Evolutionary conservation across 2,797 vertebrate species (phyloP).

Genomic region (Molossus alvarezi): DNA sequence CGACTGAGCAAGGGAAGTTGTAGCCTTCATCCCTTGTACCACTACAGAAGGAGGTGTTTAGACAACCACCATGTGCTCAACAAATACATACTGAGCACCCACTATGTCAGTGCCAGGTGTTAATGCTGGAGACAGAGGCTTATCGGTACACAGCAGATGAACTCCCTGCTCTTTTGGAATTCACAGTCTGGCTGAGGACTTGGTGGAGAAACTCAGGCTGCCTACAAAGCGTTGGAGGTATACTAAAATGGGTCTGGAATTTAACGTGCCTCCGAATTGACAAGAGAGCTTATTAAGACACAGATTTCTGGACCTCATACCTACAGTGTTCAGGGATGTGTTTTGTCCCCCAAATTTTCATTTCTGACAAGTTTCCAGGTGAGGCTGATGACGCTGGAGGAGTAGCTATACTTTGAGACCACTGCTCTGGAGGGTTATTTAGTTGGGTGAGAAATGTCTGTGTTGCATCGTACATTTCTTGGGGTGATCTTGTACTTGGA

Average conservation of each 20-base stretch:
- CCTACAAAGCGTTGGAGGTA: not conserved
- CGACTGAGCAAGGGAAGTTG: not conserved
- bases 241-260: not conserved
- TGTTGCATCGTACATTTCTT: not conserved
- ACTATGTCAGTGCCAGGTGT: not conserved
- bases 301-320: not conserved
- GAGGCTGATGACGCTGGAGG: not conserved
- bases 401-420: not conserved
- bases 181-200: not conserved
- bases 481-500: not conserved
- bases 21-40: not conserved
- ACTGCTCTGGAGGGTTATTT: not conserved
- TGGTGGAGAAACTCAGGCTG: not conserved
- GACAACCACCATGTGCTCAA: not conserved
- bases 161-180: not conserved
- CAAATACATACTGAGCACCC: not conserved
- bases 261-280: not conserved
- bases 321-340: not conserved
- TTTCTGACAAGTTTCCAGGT: not conserved
- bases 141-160: not conserved
- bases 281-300: not conserved
- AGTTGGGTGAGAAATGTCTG: not conserved
- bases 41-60: not conserved
- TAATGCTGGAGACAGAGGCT: not conserved
- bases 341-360: not conserved